Base-by-base conservation (phyloP, 2,797 vertebrate species). In the Acanthurus tractus region DNA sequence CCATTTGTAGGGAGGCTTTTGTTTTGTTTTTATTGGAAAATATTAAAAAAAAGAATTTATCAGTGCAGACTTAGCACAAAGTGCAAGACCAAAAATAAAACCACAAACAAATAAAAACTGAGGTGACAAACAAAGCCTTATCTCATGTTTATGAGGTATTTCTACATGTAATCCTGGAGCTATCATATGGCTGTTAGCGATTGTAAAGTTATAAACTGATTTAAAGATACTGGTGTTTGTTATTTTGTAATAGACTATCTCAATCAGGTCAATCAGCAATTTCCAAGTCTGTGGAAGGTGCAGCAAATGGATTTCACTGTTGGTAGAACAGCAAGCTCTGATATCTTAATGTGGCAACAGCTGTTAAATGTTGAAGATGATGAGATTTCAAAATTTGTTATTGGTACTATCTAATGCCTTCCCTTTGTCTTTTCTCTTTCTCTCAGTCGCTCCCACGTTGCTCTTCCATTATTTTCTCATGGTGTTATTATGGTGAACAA, bases 401-500 rank as follows among this genome's bases (percentile, higher is more conserved):
- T 23, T 55, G 22, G 22, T 74, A 50, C 65, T 62, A 68, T 50
- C 9, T 23, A 40, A 10, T 56, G 23, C 20, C 34, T 40, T 63
- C 15, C 15, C 22, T 25, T 22, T 52, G 44, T 49, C 42, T 15
- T 6, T 29, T 3, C 67, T 61, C 29, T 63, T 13, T 40, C 62
- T n/a, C 20, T 45, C 6, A 50, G 12, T 64, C 20, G 57, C 55
- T 53, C 22, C 15, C 22, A 10, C 17, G 23, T 56, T 2, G 8
- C 36, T 69, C 52, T 15, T 54, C 73, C 62, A 17, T 65, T 23
- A 22, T 63, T 58, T 81, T 54, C 70, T 74, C 63, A 36, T 70
- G 62, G 50, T 79, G 78, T 85, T 88, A 83, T 88, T 88, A 84
- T 81, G 77, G 79, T 70, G 62, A 86, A 81, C 74, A 85, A 83